Evolutionary conservation across 2,113 vertebrate genomes (phyloP), one percentile per base, ranked within the genome.

Genomic region (rat (Rattus norvegicus)): DNA sequence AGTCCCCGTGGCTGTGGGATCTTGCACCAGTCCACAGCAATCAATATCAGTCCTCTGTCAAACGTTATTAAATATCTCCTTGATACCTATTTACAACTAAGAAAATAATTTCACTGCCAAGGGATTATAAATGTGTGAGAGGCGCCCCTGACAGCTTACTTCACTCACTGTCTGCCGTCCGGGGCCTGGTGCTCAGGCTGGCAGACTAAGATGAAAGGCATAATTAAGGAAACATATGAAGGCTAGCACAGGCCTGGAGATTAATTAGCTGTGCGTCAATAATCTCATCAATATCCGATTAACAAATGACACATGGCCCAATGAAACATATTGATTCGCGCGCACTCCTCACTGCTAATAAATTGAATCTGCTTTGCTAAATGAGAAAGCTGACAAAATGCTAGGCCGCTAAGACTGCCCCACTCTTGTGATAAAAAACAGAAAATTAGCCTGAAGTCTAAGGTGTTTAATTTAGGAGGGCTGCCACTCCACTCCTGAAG

Each of bases 251-350:
- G 98, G 99, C 98, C 98, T 99, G 98, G 98, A 99, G 99, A 99
- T 99, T 99, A 99, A 99, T 99, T 99, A 99, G 99, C 98, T 98
- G 98, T n/a, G 97, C 99, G 99, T 99, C 99, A 99, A 99, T 99
- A 99, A 98, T 99, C 99, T 99, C 99, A 99, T 99, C 99, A 99
- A 99, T 99, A 99, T 99, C 99, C 99, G 99, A 99, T 99, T 99
- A 99, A 99, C 99, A 99, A 99, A 99, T 99, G 99, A 99, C 99
- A 99, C 99, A 99, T 99, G 99, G 99, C 99, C 99, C 99, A 99
- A 99, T 99, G 99, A 99, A 99, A 99, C 98, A 98, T 99, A 99
- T 99, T 99, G 99, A 99, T 99, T 99, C 98, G 99, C 99, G 99
- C 98, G 98, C 98, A 98, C 98, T 99, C 98, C 98, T 99, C 99